Base-by-base conservation (phyloP, 2,797 vertebrate species). In the Hephaestus fuliginosus region DNA sequence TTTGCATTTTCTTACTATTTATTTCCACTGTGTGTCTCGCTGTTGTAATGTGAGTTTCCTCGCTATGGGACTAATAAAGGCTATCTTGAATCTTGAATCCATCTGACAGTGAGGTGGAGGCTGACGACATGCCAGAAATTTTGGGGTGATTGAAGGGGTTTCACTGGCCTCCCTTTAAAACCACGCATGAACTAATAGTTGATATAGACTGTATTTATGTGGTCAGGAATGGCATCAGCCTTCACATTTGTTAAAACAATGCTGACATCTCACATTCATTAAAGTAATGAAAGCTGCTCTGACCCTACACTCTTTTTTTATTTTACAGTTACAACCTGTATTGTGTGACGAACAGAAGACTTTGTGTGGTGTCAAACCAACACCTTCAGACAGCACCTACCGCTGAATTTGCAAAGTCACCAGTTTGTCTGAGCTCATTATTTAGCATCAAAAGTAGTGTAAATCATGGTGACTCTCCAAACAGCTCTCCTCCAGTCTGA, bases 261-360 rank as follows among this genome's bases (percentile, higher is more conserved):
- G 46, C 22, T 57, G 56, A 69, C 4, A 20, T 70, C 79, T 87
- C 20, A 63, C 66, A 20, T 70, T 80, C 60, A 67, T 80, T 78
- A 61, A 53, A 74, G 74, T 80, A 63, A 84, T 74, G 51, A 33
- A 33, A 33, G 68, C 56, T 4, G 46, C 63, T 61, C 49, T 68
- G 52, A 69, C 65, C 66, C 44, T 52, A 62, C 51, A 30, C 25
- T 66, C 55, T 51, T 3, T 7, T 7, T 33, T 33, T 3, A 5
- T 66, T 51, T 51, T 28, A 18, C 48, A 52, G 64, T 48, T 18
- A 64, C 44, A 64, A 44, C 22, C 9, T 1, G n/a, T 17, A 18
- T 2, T 44, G 46, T 63, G 36, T 80, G 66, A 83, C 36, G 5
- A 39, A 58, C 70, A 75, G 70, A 17, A 62, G n/a, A 61, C 12